phyloP scores from a whole-genome alignment of 2,797 vertebrate species.

The Huso huso region DNA sequence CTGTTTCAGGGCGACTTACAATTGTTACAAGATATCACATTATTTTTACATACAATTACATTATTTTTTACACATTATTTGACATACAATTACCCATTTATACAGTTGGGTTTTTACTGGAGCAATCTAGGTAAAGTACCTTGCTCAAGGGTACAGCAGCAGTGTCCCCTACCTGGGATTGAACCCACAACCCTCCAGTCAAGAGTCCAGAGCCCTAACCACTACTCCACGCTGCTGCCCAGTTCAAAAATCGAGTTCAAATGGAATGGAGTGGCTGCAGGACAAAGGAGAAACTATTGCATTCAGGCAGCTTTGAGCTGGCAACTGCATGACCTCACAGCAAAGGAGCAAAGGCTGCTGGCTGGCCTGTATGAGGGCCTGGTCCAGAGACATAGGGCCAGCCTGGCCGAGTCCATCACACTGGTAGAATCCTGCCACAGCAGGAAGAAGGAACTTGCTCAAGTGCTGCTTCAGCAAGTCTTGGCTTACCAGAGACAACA shows the following conservation, averaged over 20 bases:
- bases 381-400: constrained; percentile 73
- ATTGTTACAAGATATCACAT: too few species aligned
- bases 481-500: constrained; percentile 71
- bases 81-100: too few species aligned
- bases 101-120: too few species aligned
- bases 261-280: constrained; percentile 6
- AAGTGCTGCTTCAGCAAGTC: constrained; percentile 86
- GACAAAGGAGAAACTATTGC: constrained; percentile 41
- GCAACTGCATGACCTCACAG: constrained; percentile 54
- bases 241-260: neutral
- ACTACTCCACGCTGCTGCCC: too few species aligned
- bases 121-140: too few species aligned
- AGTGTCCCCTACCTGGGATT: too few species aligned
- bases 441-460: constrained; percentile 85
- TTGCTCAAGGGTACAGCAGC: too few species aligned
- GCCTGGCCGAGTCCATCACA: constrained; percentile 88
- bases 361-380: constrained; percentile 73
- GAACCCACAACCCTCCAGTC: too few species aligned
- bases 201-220: too few species aligned
- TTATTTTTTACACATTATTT: too few species aligned
- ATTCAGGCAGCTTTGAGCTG: constrained; percentile 39
- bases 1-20: too few species aligned
- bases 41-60: too few species aligned
- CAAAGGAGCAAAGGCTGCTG: constrained; percentile 68
- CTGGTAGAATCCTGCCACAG: constrained; percentile 87